Percentiles rank a stretch among this genome's conserved stretches.
Conservation (phyloP, 2,113 vertebrate genomes). For the Rallus limicola region DNA sequence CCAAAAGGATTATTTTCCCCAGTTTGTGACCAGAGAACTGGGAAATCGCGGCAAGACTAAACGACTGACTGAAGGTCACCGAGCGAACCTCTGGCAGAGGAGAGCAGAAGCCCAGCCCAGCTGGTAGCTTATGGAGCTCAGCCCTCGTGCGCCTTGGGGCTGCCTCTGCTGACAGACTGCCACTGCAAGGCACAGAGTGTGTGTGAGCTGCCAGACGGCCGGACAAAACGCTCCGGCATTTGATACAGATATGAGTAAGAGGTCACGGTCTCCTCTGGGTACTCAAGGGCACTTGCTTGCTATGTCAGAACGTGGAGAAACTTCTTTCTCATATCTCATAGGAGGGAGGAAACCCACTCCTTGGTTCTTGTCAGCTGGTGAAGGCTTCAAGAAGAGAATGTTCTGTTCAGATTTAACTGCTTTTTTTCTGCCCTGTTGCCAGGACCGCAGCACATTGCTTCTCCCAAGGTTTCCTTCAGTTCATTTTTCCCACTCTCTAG, state of each 20-base stretch:
- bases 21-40: neutral
- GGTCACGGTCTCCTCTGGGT: neutral
- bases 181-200: neutral
- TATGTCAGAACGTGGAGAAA: neutral
- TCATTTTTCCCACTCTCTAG: neutral
- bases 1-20: neutral
- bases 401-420: neutral
- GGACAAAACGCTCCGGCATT: neutral
- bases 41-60: neutral
- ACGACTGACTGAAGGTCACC: neutral
- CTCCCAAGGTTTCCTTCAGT: neutral
- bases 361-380: neutral
- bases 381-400: neutral
- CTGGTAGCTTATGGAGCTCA: slow-evolving; percentile 17
- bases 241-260: neutral
- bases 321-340: neutral
- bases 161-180: neutral
- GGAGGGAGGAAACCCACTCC: neutral
- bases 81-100: neutral
- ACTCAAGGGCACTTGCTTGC: neutral
- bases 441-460: neutral
- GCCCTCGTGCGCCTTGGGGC: neutral
- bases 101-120: slow-evolving; percentile 20
- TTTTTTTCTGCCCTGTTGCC: neutral
- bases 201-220: neutral